Conservation (phyloP, 2,888 invertebrate species). For the Ochropleura plecta region DNA sequence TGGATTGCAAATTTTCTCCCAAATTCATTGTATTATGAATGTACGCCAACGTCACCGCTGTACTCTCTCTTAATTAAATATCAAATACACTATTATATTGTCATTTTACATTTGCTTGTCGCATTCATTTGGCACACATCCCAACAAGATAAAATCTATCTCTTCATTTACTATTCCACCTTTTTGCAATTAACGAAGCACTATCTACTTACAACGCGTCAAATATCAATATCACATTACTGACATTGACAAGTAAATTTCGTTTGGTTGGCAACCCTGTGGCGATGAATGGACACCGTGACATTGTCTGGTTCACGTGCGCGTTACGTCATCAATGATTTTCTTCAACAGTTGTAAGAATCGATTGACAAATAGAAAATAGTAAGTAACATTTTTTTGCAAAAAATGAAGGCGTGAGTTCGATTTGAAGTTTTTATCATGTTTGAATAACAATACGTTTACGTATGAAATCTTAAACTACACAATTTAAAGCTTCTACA, state of each 20-base stretch:
- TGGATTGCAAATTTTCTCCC: neutral
- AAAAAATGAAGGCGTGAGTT: constrained; percentile 8
- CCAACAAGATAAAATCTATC: constrained; percentile 10
- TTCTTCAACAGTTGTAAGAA: constrained; percentile 54
- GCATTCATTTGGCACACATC: constrained; percentile 37
- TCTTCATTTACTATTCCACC: neutral
- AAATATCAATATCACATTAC: constrained; percentile 31
- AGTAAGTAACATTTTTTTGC: constrained; percentile 5
- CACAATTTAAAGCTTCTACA: neutral
- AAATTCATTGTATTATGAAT: neutral
- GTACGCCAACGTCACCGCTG: no score
- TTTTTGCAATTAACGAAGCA: neutral
- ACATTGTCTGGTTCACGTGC: constrained; percentile 75
- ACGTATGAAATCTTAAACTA: neutral
- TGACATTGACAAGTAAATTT: constrained; percentile 23
- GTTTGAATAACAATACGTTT: neutral
- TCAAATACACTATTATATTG: neutral
- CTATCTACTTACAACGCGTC: neutral
- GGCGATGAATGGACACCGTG: constrained; percentile 77
- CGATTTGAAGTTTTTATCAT: constrained; percentile 1
- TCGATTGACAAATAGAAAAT: constrained; percentile 39
- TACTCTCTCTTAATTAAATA: neutral
- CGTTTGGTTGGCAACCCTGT: constrained; percentile 53
- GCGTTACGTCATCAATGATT: constrained; percentile 64
- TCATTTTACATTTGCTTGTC: neutral